These are phyloP conservation scores for Tokudaia muenninki DNA, from an alignment of 2,797 vertebrate species.

Conservation along the genomic window DNA sequence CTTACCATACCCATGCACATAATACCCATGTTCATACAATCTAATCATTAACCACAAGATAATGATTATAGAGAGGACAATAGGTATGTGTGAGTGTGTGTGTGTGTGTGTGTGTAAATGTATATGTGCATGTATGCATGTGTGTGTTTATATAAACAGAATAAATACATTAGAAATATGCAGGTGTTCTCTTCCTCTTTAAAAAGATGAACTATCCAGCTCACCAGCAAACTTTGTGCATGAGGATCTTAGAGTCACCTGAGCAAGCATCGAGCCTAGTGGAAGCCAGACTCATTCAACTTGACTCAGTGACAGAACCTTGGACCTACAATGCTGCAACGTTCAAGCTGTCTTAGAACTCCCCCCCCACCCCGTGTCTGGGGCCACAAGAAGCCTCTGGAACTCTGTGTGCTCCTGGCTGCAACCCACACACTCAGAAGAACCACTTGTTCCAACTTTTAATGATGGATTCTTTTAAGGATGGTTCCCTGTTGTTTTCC, in stretches of 20 bases:
- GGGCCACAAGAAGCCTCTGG: neutral
- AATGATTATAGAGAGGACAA: neutral
- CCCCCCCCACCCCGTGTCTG: constrained; percentile 17
- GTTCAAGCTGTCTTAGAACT: neutral
- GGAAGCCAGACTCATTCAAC: neutral
- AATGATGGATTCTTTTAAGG: neutral
- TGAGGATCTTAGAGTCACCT: neutral
- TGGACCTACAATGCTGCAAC: neutral
- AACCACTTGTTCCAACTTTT: neutral
- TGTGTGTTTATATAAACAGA: neutral
- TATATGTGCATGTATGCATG: too few species aligned
- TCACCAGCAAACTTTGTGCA: neutral
- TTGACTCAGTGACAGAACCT: neutral
- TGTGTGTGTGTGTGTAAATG: too few species aligned
- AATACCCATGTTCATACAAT: too few species aligned
- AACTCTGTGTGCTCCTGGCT: neutral
- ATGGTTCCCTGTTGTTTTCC: neutral
- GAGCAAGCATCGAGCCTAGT: neutral
- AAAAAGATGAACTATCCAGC: neutral
- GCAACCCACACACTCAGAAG: neutral
- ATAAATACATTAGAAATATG: neutral
- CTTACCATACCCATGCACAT: neutral
- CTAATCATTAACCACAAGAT: neutral
- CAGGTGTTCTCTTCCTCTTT: neutral
- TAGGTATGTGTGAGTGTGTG: too few species aligned